Evolutionary conservation across 2,888 invertebrate species (phyloP), one percentile per base, ranked within the genome.

Genomic region (Diaphora mendica): DNA sequence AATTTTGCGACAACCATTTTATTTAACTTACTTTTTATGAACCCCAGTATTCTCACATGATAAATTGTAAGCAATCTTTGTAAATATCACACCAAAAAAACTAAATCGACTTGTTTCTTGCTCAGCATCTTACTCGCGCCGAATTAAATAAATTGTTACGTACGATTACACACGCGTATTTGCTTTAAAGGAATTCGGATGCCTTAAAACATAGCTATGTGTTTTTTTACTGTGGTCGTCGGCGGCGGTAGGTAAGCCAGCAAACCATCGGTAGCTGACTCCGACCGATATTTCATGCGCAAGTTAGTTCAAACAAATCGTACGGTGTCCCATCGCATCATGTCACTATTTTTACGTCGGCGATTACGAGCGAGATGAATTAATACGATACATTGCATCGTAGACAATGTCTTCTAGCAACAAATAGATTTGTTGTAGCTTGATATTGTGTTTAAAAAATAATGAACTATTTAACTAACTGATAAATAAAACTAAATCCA

Each of bases 231-330:
- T 44, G n/a, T 70, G 59, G 59, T 87, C 84, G 88, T 42, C 85
- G 87, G 87, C 93, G 91, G 93, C 94, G 95, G 95, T 94, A 95
- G 95, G 95, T 95, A 93, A 86, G 86, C 91, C 94, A 95, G 94
- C 95, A 89, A 95, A 94, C 95, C 94, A 95, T 92, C 95, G 94
- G 95, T 95, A 95, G 95, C 95, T 91, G 92, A 90, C 90, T 93
- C 91, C 89, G 86, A 86, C 82, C 89, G 88, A 90, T 89, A 91
- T 93, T 94, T 93, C 93, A 92, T 94, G 93, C 94, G 94, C 93
- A 93, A 92, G 92, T 94, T 93, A 92, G 94, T 93, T 95, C 92
- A 94, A 95, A 95, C 95, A 95, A 95, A 95, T 95, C 95, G 93
- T 95, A 94, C 93, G 94, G 91, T 93, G 95, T 95, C 95, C 87